Evolutionary conservation across 2,888 invertebrate genomes (phyloP), one percentile per base, ranked within the genome.

Genomic region (Nycteola revayana): DNA sequence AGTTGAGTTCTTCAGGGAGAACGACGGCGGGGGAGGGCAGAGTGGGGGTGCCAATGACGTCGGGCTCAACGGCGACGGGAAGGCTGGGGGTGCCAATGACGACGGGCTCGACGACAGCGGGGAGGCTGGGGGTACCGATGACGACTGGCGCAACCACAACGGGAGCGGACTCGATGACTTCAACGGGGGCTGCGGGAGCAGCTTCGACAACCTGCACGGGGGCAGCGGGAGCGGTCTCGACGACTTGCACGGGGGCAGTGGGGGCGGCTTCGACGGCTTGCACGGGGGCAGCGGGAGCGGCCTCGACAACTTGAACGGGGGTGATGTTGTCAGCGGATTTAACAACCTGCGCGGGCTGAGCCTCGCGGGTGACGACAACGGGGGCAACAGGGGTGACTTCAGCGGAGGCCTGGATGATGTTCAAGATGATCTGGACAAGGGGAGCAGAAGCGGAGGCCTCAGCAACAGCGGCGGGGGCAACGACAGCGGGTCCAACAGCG

Each of bases 1-100:
- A 73, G 62, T 70, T 70, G 34, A 73, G 67, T 28, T 28, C 44
- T 9, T 65, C 70, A 25, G 73, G 74, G 9, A 65, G 56, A 25
- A 44, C 37, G 36, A 66, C 43, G 9, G 45, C 60, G 31, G 65
- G 55, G 11, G 46, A 31, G 20, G 59, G 55, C 10, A 50, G 21
- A 21, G 51, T 11, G 33, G 59, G 60, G n/a, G 36, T 35, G 6
- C 41, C 44, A 32, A 43, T 35, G 30, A 32, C 8, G 22, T 49
- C 49, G 32, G 50, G 35, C 39, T 37, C 44, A 4, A 36, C 31
- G 10, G 18, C 28, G 7, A 28, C 24, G 10, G 4, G 33, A 28
- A 20, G 37, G 28, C 33, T 29, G 35, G 6, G 22, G 25, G 22
- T 29, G 34, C 38, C 38, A 32, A 40, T 21, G 34, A 40, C 20